Base-by-base conservation (phyloP, 2,113 vertebrate species). In the Actenoides lindsayi region DNA sequence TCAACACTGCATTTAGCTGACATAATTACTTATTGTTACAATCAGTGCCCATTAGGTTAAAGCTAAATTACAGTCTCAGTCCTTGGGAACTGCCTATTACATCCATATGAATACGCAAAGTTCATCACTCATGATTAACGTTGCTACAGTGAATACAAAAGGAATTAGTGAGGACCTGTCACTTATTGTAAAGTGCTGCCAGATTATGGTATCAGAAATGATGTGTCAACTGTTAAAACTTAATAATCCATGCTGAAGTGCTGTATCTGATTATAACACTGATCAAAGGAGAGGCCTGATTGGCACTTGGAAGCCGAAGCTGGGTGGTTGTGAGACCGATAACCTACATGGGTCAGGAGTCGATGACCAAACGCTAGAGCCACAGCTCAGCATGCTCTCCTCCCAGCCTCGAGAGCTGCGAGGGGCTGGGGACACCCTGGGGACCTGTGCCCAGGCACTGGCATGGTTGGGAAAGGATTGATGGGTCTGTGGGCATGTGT, bases 71-170 rank as follows among this genome's bases (percentile, higher is more conserved):
- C 96, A 97, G 96, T 97, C 93, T 98, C 97, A 97, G 97, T 98
- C 96, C 96, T 95, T 96, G 89, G 94, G 98, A 98, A 97, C 97
- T 98, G 97, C 94, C 97, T 96, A 94, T 97, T 97, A 97, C 84
- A 96, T 97, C 97, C 93, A 95, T 86, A 96, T 95, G 96, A 97
- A 97, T 95, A 97, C 93, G 95, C 97, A 97, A 97, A 98, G 97
- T 98, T 98, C 98, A 97, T 97, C 96, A 97, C 94, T 97, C 97
- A 97, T 82, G 90, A 98, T 97, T 98, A 98, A 96, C 95, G 95
- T 97, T 95, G 95, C 79, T 96, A 94, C 92, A 95, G 80, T 84
- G 95, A 93, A 97, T 97, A 97, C 96, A 96, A 97, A 97, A 96
- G 91, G 95, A 96, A 96, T 97, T 97, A 97, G 94, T 87, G 94